phyloP scores from a whole-genome alignment of 2,113 vertebrate species.

The Antechinus flavipes region DNA sequence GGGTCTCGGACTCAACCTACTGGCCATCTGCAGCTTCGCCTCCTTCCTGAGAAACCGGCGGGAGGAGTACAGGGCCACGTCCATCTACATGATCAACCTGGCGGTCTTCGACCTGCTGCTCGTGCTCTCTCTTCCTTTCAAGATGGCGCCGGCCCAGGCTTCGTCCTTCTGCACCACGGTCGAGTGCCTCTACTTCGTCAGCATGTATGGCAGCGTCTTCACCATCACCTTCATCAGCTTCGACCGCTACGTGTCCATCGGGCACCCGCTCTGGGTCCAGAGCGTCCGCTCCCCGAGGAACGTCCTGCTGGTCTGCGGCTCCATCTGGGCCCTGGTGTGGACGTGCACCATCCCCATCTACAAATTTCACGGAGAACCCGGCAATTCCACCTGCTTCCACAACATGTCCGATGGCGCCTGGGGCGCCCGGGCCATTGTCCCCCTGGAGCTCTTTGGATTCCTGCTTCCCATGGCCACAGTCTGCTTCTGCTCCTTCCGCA shows the following conservation, averaged over 20 bases:
- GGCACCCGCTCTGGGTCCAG: slow-evolving; percentile 85
- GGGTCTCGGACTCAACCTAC: slow-evolving; percentile 86
- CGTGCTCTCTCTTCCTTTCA: slow-evolving; percentile 90
- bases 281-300: slow-evolving; percentile 84
- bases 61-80: slow-evolving; percentile 84
- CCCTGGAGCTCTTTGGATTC: slow-evolving; percentile 91
- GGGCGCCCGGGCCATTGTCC: slow-evolving; percentile 83
- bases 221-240: slow-evolving; percentile 91
- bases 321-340: slow-evolving; percentile 87
- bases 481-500: slow-evolving; percentile 86
- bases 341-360: slow-evolving; percentile 80
- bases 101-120: slow-evolving; percentile 90
- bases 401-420: slow-evolving; percentile 85
- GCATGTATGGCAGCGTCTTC: slow-evolving; percentile 93
- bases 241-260: slow-evolving; percentile 92
- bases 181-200: slow-evolving; percentile 90
- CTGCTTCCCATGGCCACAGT: slow-evolving; percentile 87
- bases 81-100: slow-evolving; percentile 93
- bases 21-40: slow-evolving; percentile 87
- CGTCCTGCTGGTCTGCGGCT: slow-evolving; percentile 80
- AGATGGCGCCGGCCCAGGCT: slow-evolving; percentile 65
- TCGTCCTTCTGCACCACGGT: slow-evolving; percentile 82
- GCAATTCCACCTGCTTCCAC: slow-evolving; percentile 83
- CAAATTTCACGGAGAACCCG: slow-evolving; percentile 63
- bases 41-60: slow-evolving; percentile 81